Evolutionary conservation across 2,888 invertebrate genomes (phyloP), one percentile per base, ranked within the genome.

Genomic region (Micoletzkya japonica): DNA sequence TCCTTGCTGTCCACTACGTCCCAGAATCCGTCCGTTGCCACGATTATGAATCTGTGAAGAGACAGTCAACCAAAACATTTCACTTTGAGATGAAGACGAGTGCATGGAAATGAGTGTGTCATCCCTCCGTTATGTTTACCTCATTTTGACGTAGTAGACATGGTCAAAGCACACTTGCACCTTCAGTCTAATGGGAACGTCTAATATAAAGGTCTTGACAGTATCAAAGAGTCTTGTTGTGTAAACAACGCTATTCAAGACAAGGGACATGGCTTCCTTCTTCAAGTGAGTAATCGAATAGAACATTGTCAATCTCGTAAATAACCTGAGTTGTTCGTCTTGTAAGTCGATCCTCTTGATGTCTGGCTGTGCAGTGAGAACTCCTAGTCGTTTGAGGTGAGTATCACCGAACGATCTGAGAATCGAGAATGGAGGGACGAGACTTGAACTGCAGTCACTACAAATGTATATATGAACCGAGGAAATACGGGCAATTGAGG

Each of bases 11-110:
- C 90, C 86, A 95, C 94, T 28, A 93, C 94, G 86, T 96, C 96
- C 95, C 95, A 96, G 39, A 96, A 89, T 1, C 96, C 96, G 88
- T 96, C 96, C 0, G 94, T 93, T 20, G 95, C 96, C 72, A 96
- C 89, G 74, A 96, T 91, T 79, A 95, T 87, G 87, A 96, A 96
- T 88, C 91, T 90, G 37, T 26, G 72, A 58, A 7, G 17, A 26
- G 1, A 10, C 44, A n/a, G n/a, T n/a, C n/a, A n/a, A n/a, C n/a
- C n/a, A n/a, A n/a, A n/a, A n/a, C n/a, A n/a, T n/a, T n/a, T n/a
- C n/a, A n/a, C n/a, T n/a, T n/a, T n/a, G n/a, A n/a, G n/a, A n/a
- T n/a, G n/a, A n/a, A n/a, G n/a, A n/a, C n/a, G n/a, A n/a, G n/a
- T n/a, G n/a, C n/a, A n/a, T n/a, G n/a, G n/a, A n/a, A n/a, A n/a